These are phyloP conservation scores for Platygyra sinensis DNA, from an alignment of 64 coral and sea anemone genomes.

Conservation along the genomic window DNA sequence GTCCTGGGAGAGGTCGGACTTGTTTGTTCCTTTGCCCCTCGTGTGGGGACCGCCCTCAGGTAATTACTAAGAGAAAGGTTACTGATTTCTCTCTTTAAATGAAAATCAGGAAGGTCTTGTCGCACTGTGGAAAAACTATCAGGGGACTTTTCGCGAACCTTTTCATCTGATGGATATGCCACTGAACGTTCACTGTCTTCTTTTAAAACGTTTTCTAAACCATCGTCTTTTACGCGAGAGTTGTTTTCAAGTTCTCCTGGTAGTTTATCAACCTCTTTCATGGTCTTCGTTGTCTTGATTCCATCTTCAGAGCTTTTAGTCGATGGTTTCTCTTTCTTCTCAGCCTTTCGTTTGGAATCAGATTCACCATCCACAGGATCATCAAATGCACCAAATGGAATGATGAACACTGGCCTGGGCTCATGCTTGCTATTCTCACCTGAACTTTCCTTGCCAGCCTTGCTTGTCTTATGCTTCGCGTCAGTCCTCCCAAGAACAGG, in stretches of 20 bases:
- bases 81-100: constrained; percentile 71
- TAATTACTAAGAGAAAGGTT: constrained; percentile 87
- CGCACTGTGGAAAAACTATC: background rate
- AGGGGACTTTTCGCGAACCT: background rate
- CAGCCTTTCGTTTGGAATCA: constrained; percentile 6
- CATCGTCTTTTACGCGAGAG: background rate
- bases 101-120: background rate
- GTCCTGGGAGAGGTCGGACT: constrained; percentile 7
- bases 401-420: constrained; percentile 71
- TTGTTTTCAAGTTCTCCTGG: background rate
- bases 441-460: background rate
- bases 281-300: background rate
- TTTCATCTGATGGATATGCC: background rate
- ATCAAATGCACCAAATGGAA: constrained; percentile 91
- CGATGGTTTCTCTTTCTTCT: constrained; percentile 1
- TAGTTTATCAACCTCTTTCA: background rate
- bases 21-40: background rate
- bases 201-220: background rate
- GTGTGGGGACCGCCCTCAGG: constrained; percentile 54
- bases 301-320: background rate
- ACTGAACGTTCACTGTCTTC: background rate
- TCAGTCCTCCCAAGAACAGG: background rate
- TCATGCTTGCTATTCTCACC: constrained; percentile 30
- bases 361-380: constrained; percentile 64
- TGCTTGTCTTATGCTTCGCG: background rate